Evolutionary conservation across 1,140 invertebrate species (phyloP), one percentile per base, ranked within the genome.

Genomic region (Probaryconus sp.): DNA sequence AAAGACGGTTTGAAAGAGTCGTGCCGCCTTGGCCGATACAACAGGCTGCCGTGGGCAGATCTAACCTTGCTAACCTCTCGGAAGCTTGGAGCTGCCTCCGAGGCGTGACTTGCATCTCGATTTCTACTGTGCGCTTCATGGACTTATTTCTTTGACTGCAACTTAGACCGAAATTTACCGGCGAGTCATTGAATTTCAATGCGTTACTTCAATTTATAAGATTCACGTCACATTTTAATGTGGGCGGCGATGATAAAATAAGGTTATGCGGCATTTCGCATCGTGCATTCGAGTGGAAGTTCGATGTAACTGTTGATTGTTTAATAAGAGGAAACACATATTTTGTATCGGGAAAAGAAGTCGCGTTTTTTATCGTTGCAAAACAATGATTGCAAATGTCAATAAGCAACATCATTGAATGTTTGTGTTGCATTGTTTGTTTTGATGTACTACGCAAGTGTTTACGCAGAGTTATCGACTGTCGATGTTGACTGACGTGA

Each of bases 51-150:
- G 14, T 35, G 35, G 26, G 38, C 33, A 35, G 47, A 56, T 61
- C 31, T 68, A 58, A 58, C 63, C 20, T 50, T 21, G 20, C 65
- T 69, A 56, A 71, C 68, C 56, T 71, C 58, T 81, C 77, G 64
- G 79, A 82, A 82, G 78, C 79, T 75, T 67, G 28, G 53, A 65
- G 76, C 65, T 53, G 60, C 65, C 71, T 61, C 42, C 48, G 30
- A 48, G 56, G 73, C 81, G 79, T 84, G 83, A 84, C 83, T 84
- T 83, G 83, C 82, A 81, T 71, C 68, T 71, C 48, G 50, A 71
- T 63, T 71, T 67, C 51, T 30, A 40, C 50, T 10, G 33, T 60
- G 69, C n/a, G n/a, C 78, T 81, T 79, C 14, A 11, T 28, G 10
- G 9, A 51, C 21, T 60, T 51, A 45, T 67, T 83, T 81, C 78